Conservation (phyloP, 92 coral and sea anemone genomes). For the Parazoanthus darwini region DNA sequence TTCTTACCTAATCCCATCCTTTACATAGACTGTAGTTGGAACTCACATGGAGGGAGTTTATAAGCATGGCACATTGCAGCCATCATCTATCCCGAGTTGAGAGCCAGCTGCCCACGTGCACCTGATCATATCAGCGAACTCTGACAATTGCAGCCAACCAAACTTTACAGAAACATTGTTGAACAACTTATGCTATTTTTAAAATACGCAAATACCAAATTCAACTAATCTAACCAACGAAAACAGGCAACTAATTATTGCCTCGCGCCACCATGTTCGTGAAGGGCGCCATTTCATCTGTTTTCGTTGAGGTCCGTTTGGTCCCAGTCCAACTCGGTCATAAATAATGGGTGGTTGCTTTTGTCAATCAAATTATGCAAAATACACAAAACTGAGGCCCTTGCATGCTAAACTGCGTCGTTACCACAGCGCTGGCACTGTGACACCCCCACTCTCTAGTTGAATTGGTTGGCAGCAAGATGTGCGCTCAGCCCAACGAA, state of each 20-base stretch:
- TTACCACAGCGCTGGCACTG: too few species aligned
- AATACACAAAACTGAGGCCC: too few species aligned
- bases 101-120: neutral
- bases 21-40: neutral
- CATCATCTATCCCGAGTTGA: too few species aligned
- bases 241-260: neutral
- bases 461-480: too few species aligned
- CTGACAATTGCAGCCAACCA: neutral
- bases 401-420: too few species aligned
- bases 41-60: neutral
- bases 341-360: neutral
- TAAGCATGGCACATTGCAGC: too few species aligned
- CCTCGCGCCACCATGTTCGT: neutral
- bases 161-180: neutral
- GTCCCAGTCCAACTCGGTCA: neutral
- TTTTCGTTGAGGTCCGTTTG: neutral
- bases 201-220: neutral
- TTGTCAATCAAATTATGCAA: too few species aligned
- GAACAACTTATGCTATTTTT: neutral
- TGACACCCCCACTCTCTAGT: too few species aligned
- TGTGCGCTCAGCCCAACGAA: too few species aligned
- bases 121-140: neutral
- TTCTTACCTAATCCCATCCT: neutral
- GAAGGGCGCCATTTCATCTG: neutral
- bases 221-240: neutral